phyloP scores from a whole-genome alignment of 2,113 vertebrate species.

The Gopherus flavomarginatus region DNA sequence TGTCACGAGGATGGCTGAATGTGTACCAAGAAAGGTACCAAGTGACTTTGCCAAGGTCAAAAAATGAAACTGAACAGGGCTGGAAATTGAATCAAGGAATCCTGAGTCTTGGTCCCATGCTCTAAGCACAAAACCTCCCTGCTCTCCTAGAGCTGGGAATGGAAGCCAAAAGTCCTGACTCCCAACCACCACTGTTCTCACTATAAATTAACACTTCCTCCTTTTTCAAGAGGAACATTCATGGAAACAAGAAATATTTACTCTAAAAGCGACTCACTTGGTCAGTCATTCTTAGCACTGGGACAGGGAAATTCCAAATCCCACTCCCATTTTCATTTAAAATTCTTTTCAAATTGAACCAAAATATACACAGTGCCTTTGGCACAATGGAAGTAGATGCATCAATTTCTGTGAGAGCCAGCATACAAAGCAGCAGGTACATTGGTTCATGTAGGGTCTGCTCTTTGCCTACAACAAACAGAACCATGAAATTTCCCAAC shows the following conservation, averaged over 20 bases:
- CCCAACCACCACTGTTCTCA: neutral
- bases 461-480: no score
- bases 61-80: neutral
- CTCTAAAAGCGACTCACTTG: neutral
- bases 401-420: no score
- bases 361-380: no score
- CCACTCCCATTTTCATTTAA: neutral
- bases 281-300: neutral
- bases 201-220: neutral
- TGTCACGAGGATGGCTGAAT: no score
- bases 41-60: neutral
- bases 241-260: neutral
- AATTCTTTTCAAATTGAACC: neutral
- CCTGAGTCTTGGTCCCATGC: neutral
- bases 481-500: no score
- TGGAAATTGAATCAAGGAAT: neutral
- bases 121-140: neutral
- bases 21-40: neutral
- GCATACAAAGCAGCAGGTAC: no score
- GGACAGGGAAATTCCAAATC: neutral
- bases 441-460: no score
- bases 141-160: neutral
- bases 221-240: neutral
- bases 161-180: neutral
- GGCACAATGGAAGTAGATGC: no score